phyloP scores from a whole-genome alignment of 2,113 vertebrate species.

The Larimichthys polyactis region DNA sequence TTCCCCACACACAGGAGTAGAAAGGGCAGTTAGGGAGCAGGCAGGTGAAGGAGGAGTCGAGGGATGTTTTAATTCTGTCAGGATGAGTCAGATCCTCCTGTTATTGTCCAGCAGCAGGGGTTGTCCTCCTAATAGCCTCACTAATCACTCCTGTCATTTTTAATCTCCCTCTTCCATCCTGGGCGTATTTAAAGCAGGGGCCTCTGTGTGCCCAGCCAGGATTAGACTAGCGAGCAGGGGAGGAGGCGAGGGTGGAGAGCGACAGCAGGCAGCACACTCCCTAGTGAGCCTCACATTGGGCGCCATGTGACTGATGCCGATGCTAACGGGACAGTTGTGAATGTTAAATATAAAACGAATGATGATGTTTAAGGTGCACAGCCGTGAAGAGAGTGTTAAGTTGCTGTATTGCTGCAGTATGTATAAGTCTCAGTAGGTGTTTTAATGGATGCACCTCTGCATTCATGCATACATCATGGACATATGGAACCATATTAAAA shows the following conservation, averaged over 20 bases:
- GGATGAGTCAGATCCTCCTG: conserved; percentile 44
- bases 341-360: background rate
- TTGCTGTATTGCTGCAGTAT: background rate
- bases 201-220: conserved; percentile 70
- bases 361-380: background rate
- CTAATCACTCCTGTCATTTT: conserved; percentile 82
- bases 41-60: background rate
- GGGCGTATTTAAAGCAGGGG: conserved; percentile 77
- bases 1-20: background rate
- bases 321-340: conserved; percentile 38
- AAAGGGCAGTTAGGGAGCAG: background rate
- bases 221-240: conserved; percentile 71
- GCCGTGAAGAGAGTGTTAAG: background rate
- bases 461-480: background rate
- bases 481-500: background rate
- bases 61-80: conserved; percentile 37
- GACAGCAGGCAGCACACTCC: conserved; percentile 5
- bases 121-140: conserved; percentile 71
- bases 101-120: conserved; percentile 61
- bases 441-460: background rate
- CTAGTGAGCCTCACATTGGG: conserved; percentile 69
- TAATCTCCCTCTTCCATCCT: conserved; percentile 76
- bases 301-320: conserved; percentile 72
- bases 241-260: conserved; percentile 13
- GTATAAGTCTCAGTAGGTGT: background rate